These are phyloP conservation scores for Melitaea cinxia DNA, from an alignment of 1,140 invertebrate genomes.

Conservation along the genomic window DNA sequence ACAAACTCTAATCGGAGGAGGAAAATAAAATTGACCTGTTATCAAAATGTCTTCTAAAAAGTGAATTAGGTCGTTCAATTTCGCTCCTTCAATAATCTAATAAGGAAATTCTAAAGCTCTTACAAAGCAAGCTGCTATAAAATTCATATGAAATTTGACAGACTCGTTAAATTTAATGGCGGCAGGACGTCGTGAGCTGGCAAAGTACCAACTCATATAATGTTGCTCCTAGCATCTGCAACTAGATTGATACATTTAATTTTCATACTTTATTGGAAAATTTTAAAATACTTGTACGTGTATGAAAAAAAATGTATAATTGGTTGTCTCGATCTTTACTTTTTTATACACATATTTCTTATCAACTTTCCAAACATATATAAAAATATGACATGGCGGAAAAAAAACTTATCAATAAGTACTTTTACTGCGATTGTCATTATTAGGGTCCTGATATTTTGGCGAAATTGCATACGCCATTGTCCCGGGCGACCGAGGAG, in stretches of 20 bases:
- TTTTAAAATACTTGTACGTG: neutral
- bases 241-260: neutral
- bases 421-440: too few species aligned
- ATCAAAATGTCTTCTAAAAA: neutral
- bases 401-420: too few species aligned
- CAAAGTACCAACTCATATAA: conserved; percentile 31
- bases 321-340: too few species aligned
- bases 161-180: conserved; percentile 39
- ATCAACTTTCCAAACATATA: too few species aligned
- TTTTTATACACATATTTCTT: too few species aligned
- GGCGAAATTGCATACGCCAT: too few species aligned
- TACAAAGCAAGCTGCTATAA: conserved; percentile 29
- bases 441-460: too few species aligned
- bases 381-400: too few species aligned
- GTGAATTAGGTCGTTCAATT: neutral
- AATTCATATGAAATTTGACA: conserved; percentile 43
- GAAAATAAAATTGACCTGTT: neutral
- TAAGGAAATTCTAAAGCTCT: conserved; percentile 22
- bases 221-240: conserved; percentile 7
- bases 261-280: neutral
- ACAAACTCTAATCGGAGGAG: neutral
- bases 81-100: conserved; percentile 6
- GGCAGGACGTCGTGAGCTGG: conserved; percentile 30
- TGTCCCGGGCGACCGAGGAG: too few species aligned
- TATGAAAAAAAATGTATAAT: too few species aligned